Percentiles rank a stretch among this genome's conserved stretches.
Evolutionary conservation across 2,888 invertebrate species (phyloP).

Genomic region (Carabus problematicus): DNA sequence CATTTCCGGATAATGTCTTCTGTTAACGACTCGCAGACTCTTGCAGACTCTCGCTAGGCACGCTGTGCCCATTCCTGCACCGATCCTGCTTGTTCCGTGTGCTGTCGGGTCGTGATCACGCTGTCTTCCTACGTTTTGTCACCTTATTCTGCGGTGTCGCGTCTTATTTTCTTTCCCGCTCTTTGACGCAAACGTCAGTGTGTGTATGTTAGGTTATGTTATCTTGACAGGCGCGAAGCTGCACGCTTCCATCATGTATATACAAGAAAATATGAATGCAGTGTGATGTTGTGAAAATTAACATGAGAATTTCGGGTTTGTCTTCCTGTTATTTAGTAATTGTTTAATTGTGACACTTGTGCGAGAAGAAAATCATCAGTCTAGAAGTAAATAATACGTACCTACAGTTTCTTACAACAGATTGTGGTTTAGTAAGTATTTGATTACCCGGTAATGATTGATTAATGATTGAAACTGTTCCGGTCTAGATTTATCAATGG

Average conservation of each 20-base stretch:
- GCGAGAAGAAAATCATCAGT: slow-evolving; percentile 7
- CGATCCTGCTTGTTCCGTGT: neutral
- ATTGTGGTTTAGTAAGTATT: no score
- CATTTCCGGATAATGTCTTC: slow-evolving; percentile 42
- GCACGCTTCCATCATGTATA: slow-evolving; percentile 5
- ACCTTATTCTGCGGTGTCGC: slow-evolving; percentile 7
- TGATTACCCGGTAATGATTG: no score
- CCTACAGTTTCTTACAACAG: no score
- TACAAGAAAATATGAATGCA: slow-evolving; percentile 30
- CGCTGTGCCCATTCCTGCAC: no score
- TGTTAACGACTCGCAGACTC: slow-evolving; percentile 34
- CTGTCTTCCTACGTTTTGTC: slow-evolving; percentile 2
- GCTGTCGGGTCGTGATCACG: neutral
- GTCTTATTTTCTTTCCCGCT: slow-evolving; percentile 16
- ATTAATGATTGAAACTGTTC: no score
- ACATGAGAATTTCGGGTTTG: slow-evolving; percentile 13
- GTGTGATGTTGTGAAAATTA: slow-evolving; percentile 16
- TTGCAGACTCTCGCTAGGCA: no score
- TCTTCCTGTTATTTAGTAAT: slow-evolving; percentile 13
- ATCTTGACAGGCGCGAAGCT: neutral
- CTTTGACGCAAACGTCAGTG: slow-evolving; percentile 20
- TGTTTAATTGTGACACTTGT: slow-evolving; percentile 7
- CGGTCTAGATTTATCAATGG: slow-evolving; percentile 1
- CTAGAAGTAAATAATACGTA: no score
- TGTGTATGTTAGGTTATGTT: slow-evolving; percentile 15